Conservation (phyloP, 1,140 invertebrate species). For the Chironomus striatipennis region DNA sequence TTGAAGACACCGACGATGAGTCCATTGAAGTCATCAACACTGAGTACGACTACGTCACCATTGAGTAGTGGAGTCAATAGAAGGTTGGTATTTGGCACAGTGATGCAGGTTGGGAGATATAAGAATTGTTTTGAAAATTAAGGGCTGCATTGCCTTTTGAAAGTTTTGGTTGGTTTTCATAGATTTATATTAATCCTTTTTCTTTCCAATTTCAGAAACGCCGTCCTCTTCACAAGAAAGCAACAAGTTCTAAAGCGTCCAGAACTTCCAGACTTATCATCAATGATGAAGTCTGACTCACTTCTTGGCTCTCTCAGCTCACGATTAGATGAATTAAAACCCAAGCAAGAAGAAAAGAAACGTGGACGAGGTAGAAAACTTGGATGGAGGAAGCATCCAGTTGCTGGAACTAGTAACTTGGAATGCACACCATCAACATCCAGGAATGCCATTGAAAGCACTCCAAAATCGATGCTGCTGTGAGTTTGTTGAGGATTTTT, state of each 20-base stretch:
- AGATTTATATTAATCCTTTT: neutral
- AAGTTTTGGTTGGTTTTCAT: too few species aligned
- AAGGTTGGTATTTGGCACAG: too few species aligned
- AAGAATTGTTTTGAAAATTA: too few species aligned
- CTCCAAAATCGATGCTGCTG: constrained; percentile 27
- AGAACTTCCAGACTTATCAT: constrained; percentile 31
- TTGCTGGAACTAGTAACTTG: constrained; percentile 24
- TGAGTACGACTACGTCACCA: constrained; percentile 35
- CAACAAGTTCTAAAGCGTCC: constrained; percentile 46
- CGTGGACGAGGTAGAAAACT: neutral
- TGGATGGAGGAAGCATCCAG: constrained; percentile 21
- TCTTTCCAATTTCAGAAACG: constrained; percentile 47
- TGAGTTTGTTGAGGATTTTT: too few species aligned
- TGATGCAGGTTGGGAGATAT: too few species aligned
- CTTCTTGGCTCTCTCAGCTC: constrained; percentile 35
- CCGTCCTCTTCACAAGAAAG: constrained; percentile 75
- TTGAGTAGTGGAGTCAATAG: constrained; percentile 58
- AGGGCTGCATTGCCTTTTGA: too few species aligned
- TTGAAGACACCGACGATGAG: constrained; percentile 27
- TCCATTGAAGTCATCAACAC: constrained; percentile 10
- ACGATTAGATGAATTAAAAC: constrained; percentile 40
- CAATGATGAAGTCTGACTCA: constrained; percentile 41
- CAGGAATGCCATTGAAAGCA: constrained; percentile 29
- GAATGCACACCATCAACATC: constrained; percentile 28
- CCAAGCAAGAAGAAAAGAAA: constrained; percentile 39